Evolutionary conservation across 2,113 vertebrate genomes (phyloP), one percentile per base, ranked within the genome.

Genomic region (Rhinolophus ferrumequinum): DNA sequence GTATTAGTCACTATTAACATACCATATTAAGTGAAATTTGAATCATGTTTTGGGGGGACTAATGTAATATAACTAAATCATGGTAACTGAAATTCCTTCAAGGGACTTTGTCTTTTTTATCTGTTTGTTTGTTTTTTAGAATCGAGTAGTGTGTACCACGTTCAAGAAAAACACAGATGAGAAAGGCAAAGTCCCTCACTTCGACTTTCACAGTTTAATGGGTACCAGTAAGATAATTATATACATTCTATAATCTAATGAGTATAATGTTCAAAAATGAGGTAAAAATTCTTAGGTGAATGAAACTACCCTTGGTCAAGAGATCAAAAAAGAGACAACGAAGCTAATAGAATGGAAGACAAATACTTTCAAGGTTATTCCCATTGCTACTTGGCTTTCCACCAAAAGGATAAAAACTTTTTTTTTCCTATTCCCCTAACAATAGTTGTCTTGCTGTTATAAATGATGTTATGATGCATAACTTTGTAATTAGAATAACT

Each of bases 321-420:
- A 35, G 8, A 87, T 69, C 58, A 80, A 87, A 93, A 70, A 81
- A 70, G 4, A 92, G 21, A 72, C 66, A 44, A 90, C 1, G 30
- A 88, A 93, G 22, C 56, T 52, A 70, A 84, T n/a, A 9, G n/a
- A 35, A 88, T 4, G 30, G 19, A 96, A 33, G 33, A 52, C 44
- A 93, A 93, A 85, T 30, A 58, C 92, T 76, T 76, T 93, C 93
- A 79, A 60, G n/a, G 52, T 77, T 90, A 86, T 91, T 64, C 82
- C 24, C 60, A n/a, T n/a, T 44, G 21, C 15, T 75, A 10, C 41
- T 24, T 81, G 60, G 44, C 35, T 93, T 94, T 80, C 64, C 26
- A 66, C 24, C 21, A 24, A 87, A 77, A 80, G 15, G 38, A 67
- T 72, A 15, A 54, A 88, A 88, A n/a, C 5, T 70, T 24, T 85